Conservation (phyloP, 2,888 invertebrate genomes). For the Sepioteuthis lessoniana region DNA sequence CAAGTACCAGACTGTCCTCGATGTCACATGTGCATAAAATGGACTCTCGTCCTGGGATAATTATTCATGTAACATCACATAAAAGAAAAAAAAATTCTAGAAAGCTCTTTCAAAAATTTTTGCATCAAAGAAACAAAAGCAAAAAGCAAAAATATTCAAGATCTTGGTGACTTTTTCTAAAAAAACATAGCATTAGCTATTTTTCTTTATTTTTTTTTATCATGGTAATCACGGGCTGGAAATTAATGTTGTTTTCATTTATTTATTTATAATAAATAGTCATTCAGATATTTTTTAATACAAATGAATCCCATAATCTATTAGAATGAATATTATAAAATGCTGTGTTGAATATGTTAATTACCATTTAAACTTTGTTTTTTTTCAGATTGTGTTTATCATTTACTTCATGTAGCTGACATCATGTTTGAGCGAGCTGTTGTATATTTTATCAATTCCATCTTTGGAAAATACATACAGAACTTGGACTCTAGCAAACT, state of each 20-base stretch:
- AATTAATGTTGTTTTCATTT: background rate
- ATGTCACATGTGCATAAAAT: no score
- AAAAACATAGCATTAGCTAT: no score
- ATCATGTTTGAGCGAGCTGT: conserved; percentile 78
- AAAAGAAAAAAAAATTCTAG: no score
- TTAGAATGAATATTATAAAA: background rate
- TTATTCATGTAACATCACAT: no score
- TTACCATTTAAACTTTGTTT: background rate
- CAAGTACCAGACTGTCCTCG: no score
- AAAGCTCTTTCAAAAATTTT: no score
- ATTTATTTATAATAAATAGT: background rate
- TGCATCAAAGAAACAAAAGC: no score
- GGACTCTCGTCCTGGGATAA: no score
- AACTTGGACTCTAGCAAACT: conserved; percentile 88
- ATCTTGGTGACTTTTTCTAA: no score
- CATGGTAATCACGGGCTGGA: no score
- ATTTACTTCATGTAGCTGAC: conserved; percentile 39
- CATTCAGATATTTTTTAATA: background rate
- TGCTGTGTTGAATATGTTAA: background rate
- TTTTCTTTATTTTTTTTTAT: no score
- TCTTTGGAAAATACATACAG: conserved; percentile 87
- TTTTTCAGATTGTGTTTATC: conserved; percentile 10
- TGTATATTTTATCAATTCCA: conserved; percentile 85
- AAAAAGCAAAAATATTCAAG: no score
- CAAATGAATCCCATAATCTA: background rate